Evolutionary conservation across 2,797 vertebrate species (phyloP), one percentile per base, ranked within the genome.

Genomic region (Anguilla megastoma): DNA sequence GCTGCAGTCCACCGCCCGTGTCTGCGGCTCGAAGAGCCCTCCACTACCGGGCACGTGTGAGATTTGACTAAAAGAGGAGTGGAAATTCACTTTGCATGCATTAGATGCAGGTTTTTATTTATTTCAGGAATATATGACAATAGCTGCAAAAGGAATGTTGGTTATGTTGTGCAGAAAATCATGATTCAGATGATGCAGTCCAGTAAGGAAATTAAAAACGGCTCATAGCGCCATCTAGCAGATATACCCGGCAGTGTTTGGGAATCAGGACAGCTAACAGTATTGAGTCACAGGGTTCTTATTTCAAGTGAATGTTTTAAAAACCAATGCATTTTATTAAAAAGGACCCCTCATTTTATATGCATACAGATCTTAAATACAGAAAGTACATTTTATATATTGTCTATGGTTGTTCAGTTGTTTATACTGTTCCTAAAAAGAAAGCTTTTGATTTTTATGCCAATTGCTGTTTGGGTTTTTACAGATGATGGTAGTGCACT

Each of bases 381-480:
- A 76, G 33, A 36, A 76, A 76, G 10, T 76, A 76, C 71, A 12
- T 76, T 76, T 76, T 76, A 33, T 76, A 76, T 76, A 76, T 36
- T 33, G 71, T 16, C 71, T 76, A 33, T 36, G 0, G 71, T 36
- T 36, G n/a, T 76, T 76, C 33, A 18, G 18, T 33, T 30, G 24
- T 74, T 74, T 76, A 33, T 76, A 76, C 71, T 76, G 71, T 76
- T 76, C 33, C 12, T 36, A 36, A 36, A 36, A 27, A 18, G 60
- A 63, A 71, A 71, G n/a, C 69, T 8, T 33, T 71, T 71, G 27
- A 71, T 63, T 93, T 10, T 83, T 24, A 48, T 84, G 82, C 45
- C 36, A 54, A 10, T 50, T 84, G 82, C 82, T 56, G 24, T 85
- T 30, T 30, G 30, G 24, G 41, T 66, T 63, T 85, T 66, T 48